Percentiles rank a stretch among this genome's conserved stretches.
These are phyloP conservation scores for Teleogryllus oceanicus DNA, from an alignment of 2,888 invertebrate species.

Conservation along the genomic window DNA sequence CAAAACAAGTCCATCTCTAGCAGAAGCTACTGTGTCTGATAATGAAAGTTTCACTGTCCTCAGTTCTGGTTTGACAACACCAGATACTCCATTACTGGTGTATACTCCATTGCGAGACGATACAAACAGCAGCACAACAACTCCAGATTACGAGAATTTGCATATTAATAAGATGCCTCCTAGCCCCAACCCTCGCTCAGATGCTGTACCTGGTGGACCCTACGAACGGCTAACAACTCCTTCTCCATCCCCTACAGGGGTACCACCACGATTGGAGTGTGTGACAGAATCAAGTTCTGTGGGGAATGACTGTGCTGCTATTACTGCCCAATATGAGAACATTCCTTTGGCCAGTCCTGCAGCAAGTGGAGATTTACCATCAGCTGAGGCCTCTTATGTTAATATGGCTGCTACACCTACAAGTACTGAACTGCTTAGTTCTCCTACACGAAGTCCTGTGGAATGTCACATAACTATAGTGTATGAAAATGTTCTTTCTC, in stretches of 20 bases:
- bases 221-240: not conserved
- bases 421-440: not conserved
- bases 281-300: not conserved
- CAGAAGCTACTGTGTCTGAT: slow-evolving; percentile 43
- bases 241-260: not conserved
- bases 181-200: slow-evolving; percentile 22
- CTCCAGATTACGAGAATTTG: slow-evolving; percentile 36
- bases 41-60: slow-evolving; percentile 42
- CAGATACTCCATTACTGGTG: slow-evolving; percentile 39
- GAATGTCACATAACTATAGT: slow-evolving; percentile 31
- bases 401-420: slow-evolving; percentile 21
- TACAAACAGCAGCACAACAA: slow-evolving; percentile 30
- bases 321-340: slow-evolving; percentile 21
- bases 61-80: slow-evolving; percentile 40
- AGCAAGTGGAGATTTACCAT: slow-evolving; percentile 11
- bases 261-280: not conserved
- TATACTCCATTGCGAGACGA: slow-evolving; percentile 38
- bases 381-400: slow-evolving; percentile 24
- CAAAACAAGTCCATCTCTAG: slow-evolving; percentile 39
- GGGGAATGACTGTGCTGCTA: not conserved
- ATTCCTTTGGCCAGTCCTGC: slow-evolving; percentile 9
- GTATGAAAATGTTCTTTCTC: slow-evolving; percentile 33
- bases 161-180: slow-evolving; percentile 22
- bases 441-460: not conserved
- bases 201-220: not conserved